These are phyloP conservation scores for Hydrolagus affinis DNA, from an alignment of 2,113 vertebrate genomes.

Conservation along the genomic window DNA sequence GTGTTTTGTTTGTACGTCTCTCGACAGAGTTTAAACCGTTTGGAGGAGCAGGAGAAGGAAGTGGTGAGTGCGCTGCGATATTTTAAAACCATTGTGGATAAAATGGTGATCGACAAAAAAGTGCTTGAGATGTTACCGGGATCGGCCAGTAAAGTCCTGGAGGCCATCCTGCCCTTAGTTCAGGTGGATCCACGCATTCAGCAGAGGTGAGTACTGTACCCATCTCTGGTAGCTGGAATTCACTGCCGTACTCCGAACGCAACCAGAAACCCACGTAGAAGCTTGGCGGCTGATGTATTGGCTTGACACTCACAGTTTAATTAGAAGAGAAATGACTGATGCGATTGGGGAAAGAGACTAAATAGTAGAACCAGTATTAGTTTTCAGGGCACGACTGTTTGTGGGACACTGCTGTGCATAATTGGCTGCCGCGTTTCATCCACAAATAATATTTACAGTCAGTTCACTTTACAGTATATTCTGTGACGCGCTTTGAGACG, in stretches of 20 bases:
- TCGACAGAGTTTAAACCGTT: conserved; percentile 75
- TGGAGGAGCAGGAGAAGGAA: conserved; percentile 94
- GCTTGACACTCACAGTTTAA: background rate
- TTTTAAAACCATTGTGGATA: conserved; percentile 97
- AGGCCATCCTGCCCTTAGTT: conserved; percentile 87
- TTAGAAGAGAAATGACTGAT: background rate
- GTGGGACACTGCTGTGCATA: too few relatives aligned
- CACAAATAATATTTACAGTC: too few relatives aligned
- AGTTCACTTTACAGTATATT: too few relatives aligned
- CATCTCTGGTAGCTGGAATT: background rate
- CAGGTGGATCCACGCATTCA: conserved; percentile 76
- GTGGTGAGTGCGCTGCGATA: conserved; percentile 92
- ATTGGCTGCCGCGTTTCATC: too few relatives aligned
- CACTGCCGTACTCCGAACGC: background rate
- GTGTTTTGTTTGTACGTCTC: conserved; percentile 12
- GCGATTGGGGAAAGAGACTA: background rate
- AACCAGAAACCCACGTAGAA: background rate
- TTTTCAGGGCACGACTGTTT: too few relatives aligned
- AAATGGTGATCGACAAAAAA: conserved; percentile 92
- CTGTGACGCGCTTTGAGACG: too few relatives aligned
- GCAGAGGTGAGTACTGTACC: conserved; percentile 67
- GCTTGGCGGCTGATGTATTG: background rate
- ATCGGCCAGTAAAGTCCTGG: conserved; percentile 89
- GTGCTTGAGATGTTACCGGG: conserved; percentile 94
- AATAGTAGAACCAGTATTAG: too few relatives aligned